Evolutionary conservation across 2,113 vertebrate species (phyloP), one percentile per base, ranked within the genome.

Genomic region (Notothenia coriiceps): DNA sequence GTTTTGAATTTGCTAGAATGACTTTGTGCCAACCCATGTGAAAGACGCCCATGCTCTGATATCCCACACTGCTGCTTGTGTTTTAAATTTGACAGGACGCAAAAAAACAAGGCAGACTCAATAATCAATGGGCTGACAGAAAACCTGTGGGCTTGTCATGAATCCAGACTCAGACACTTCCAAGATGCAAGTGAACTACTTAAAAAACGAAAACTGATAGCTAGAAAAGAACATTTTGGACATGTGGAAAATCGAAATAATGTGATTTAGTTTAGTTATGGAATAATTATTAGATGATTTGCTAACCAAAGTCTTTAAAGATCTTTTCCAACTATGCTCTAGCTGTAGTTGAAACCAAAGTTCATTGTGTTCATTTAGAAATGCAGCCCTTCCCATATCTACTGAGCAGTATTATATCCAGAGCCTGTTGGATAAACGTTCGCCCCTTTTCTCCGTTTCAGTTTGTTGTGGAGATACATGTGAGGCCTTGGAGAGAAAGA

Each of bases 1-100:
- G 75, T 80, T 86, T 77, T 74, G 77, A 86, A 81, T 85, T 89
- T 90, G 63, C 76, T 80, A 25, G 44, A 25, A 8, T 59, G 86
- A 83, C 68, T 84, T 61, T 64, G 51, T 65, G 87, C 89, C 87
- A 89, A 55, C 68, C 10, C 78, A 60, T 51, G 77, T 81, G 83
- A 84, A 90, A 67, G 75, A 87, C 65, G 67, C 83, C 84, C 66
- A 25, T 47, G 46, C 46, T 55, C 79, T 44, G 66, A 77, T 44
- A 80, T 74, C 51, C 15, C 60, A 54, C 47, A 64, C 50, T 43
- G 57, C 57, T 73, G 70, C 75, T 77, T 29, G 25, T 49, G 62
- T 71, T 83, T 77, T 25, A 72, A 65, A 70, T 55, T 61, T 55
- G 64, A 35, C 43, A 46, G 20, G 9, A 50, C 1, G 11, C 43